phyloP scores from a whole-genome alignment of 2,113 vertebrate genomes.

The Callipepla squamata region DNA sequence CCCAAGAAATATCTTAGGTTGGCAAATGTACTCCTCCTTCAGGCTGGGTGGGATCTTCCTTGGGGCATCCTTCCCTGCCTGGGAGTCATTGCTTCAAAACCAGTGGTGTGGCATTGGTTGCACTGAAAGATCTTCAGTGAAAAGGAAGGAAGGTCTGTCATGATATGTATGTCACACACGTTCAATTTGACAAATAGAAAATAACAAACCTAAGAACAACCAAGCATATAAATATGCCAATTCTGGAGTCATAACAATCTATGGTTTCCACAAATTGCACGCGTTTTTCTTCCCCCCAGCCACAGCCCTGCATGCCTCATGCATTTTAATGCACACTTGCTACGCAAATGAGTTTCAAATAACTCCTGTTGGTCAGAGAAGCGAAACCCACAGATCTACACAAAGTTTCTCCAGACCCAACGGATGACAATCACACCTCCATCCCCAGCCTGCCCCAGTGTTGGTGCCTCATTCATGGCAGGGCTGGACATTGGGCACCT shows the following conservation, averaged over 20 bases:
- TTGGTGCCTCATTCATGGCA: neutral
- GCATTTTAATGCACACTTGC: constrained; percentile 67
- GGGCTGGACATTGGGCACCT: neutral
- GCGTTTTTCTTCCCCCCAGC: constrained; percentile 49
- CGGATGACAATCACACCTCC: neutral
- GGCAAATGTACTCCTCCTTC: neutral
- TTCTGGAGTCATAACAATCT: constrained; percentile 65
- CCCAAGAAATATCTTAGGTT: constrained; percentile 17
- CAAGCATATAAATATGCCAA: constrained; percentile 59
- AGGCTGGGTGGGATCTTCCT: neutral
- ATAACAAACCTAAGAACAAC: constrained; percentile 56
- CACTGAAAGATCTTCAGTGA: neutral
- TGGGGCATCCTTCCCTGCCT: neutral
- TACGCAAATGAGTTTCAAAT: constrained; percentile 54
- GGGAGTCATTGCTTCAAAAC: neutral
- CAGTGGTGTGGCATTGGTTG: neutral
- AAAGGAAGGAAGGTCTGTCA: neutral
- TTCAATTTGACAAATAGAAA: constrained; percentile 47
- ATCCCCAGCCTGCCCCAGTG: neutral
- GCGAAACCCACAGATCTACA: neutral
- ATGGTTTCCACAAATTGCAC: constrained; percentile 50
- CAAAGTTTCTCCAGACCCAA: constrained; percentile 16
- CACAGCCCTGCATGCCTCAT: constrained; percentile 21
- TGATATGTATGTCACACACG: neutral
- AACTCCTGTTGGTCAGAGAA: constrained; percentile 48